Evolutionary conservation across 2,113 vertebrate genomes (phyloP), one percentile per base, ranked within the genome.

Genomic region (Rhinopomastus cyanomelas): DNA sequence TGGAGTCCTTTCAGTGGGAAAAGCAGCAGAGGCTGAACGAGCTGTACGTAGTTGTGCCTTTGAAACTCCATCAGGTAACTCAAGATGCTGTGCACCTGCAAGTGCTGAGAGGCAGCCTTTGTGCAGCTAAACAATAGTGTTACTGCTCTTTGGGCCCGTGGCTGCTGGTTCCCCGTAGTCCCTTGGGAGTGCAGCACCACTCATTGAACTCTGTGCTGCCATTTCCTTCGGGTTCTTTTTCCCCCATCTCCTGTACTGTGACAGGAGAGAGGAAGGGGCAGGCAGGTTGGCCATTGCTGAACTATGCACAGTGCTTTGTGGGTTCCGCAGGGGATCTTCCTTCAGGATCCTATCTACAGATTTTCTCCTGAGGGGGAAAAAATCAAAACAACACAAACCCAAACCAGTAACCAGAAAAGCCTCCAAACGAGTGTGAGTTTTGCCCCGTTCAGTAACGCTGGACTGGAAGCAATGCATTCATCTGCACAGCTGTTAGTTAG

Each of bases 1-100:
- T 99, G 84, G 98, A 99, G 89, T 95, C 97, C 29, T 97, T 98
- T 75, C 98, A 98, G 75, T 96, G 98, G 82, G 98, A 99, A 96
- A 99, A 99, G 75, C 98, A 98, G 95, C 98, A 98, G 95, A 98
- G 92, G 71, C 88, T 99, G 30, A 99, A 99, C 27, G 98, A 98
- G 22, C 93, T 99, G 14, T 95, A 98, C 49, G 98, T 99, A 53
- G 98, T 97, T 59, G 97, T 99, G 37, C 98, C 98, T 27, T 95
- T 99, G 66, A 97, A 98, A 87, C 96, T 99, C n/a, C 98, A 98
- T 75, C 99, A 99, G 98, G 99, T 99, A 92, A 96, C 48, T 53
- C 20, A 62, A 66, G 57, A 69, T 32, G 16, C 9, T 69, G 29
- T 60, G 27, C 42, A 36, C 55, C 73, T 87, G 71, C 66, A 76